Evolutionary conservation across 2,888 invertebrate genomes (phyloP).

Genomic region (Sarcophaga rosellei): DNA sequence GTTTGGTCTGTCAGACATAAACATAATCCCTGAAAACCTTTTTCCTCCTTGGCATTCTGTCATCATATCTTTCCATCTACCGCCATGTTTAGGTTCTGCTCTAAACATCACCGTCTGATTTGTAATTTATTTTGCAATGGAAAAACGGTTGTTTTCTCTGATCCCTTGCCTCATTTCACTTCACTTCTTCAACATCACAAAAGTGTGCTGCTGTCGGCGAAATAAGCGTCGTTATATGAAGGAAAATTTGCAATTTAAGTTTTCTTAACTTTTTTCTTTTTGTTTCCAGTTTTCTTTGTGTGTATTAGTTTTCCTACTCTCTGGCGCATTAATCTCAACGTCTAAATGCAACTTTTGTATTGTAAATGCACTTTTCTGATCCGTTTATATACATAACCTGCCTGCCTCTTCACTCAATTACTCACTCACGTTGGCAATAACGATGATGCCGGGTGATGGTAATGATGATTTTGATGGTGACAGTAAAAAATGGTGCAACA

Average conservation of each 20-base stretch:
- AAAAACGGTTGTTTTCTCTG: neutral
- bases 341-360: constrained; percentile 9
- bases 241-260: constrained; percentile 7
- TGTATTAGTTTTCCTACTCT: neutral
- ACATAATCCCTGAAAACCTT: too few relatives aligned
- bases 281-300: neutral
- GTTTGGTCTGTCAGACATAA: too few relatives aligned
- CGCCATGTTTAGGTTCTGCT: too few relatives aligned
- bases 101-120: too few relatives aligned
- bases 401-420: neutral
- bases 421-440: too few relatives aligned
- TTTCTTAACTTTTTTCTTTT: neutral
- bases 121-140: neutral
- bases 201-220: constrained; percentile 1
- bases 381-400: neutral
- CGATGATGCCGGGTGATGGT: too few relatives aligned
- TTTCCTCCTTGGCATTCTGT: too few relatives aligned
- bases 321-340: constrained; percentile 10
- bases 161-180: neutral
- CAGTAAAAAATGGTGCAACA: too few relatives aligned
- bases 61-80: too few relatives aligned
- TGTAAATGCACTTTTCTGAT: neutral
- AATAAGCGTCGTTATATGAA: constrained; percentile 32
- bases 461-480: too few relatives aligned
- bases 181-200: constrained; percentile 19